phyloP scores from a whole-genome alignment of 2,888 invertebrate genomes.

The Drosophila mulleri region DNA sequence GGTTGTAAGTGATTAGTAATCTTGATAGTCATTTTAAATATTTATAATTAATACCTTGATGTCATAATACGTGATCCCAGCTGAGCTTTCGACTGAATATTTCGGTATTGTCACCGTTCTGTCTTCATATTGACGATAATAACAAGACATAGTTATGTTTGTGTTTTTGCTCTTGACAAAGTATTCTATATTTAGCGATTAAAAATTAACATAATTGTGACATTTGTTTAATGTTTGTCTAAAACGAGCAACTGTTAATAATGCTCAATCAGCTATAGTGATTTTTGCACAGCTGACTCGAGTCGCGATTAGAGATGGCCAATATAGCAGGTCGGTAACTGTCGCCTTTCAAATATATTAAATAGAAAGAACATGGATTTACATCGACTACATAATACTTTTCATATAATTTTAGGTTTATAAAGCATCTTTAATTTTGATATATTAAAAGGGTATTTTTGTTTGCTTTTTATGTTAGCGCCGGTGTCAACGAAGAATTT shows the following conservation, averaged over 20 bases:
- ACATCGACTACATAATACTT: not conserved
- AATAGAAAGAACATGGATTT: not conserved
- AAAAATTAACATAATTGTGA: constrained; percentile 30
- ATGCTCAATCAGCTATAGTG: constrained; percentile 7
- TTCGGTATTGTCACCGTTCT: constrained; percentile 89
- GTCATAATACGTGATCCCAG: constrained; percentile 90
- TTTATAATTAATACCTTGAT: constrained; percentile 85
- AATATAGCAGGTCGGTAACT: not conserved
- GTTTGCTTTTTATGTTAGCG: not conserved
- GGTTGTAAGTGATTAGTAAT: not conserved
- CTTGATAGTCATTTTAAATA: not conserved
- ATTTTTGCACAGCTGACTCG: constrained; percentile 45
- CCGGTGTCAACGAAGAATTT: not conserved
- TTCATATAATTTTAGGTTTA: not conserved
- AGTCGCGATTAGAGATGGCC: constrained; percentile 15
- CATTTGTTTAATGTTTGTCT: constrained; percentile 14
- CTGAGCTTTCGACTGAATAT: constrained; percentile 86
- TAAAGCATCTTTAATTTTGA: not conserved
- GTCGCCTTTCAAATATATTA: not conserved
- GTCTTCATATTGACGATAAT: constrained; percentile 89
- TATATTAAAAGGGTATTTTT: not conserved
- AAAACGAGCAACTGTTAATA: constrained; percentile 29
- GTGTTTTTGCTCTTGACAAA: constrained; percentile 6
- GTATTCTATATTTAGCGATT: constrained; percentile 18
- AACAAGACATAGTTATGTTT: constrained; percentile 89